Evolutionary conservation across 1,140 invertebrate genomes (phyloP).

Genomic region (Centruroides vittatus): DNA sequence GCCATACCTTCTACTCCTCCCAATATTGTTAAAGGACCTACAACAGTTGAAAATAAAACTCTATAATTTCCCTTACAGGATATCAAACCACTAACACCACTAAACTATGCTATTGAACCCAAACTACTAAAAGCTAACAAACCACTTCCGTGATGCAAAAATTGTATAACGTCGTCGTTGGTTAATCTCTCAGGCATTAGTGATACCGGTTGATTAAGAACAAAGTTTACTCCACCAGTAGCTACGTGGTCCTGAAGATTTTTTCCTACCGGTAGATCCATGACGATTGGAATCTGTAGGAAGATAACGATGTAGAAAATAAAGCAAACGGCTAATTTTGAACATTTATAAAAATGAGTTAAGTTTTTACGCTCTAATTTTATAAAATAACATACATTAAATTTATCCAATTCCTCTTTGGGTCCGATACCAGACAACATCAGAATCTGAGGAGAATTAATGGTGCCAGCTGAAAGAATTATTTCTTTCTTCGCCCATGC

Average conservation of each 20-base stretch:
- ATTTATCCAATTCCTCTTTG: slow-evolving; percentile 45
- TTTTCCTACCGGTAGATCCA: slow-evolving; percentile 25
- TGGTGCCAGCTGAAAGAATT: slow-evolving; percentile 65
- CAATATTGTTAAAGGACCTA: slow-evolving; percentile 63
- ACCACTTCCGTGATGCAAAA: no score
- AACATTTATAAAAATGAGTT: no score
- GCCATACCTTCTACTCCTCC: slow-evolving; percentile 63
- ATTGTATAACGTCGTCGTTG: no score
- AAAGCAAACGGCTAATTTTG: no score
- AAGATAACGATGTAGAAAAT: no score
- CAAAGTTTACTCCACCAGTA: background rate
- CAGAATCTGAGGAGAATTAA: slow-evolving; percentile 78
- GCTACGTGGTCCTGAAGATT: slow-evolving; percentile 24
- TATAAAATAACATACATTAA: no score
- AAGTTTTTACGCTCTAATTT: background rate
- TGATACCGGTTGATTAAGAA: background rate
- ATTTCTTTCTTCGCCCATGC: slow-evolving; percentile 70
- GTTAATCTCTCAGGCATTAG: no score
- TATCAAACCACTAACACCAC: no score
- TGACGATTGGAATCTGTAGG: background rate
- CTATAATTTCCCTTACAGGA: no score
- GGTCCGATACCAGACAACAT: slow-evolving; percentile 85
- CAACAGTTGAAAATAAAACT: slow-evolving; percentile 30
- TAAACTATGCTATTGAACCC: no score
- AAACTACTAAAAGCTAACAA: no score